A percentile compares a stretch with the other conserved stretches of the same genome.
Evolutionary conservation across 1,140 invertebrate species (phyloP).

Genomic region (Neodiprion lecontei): DNA sequence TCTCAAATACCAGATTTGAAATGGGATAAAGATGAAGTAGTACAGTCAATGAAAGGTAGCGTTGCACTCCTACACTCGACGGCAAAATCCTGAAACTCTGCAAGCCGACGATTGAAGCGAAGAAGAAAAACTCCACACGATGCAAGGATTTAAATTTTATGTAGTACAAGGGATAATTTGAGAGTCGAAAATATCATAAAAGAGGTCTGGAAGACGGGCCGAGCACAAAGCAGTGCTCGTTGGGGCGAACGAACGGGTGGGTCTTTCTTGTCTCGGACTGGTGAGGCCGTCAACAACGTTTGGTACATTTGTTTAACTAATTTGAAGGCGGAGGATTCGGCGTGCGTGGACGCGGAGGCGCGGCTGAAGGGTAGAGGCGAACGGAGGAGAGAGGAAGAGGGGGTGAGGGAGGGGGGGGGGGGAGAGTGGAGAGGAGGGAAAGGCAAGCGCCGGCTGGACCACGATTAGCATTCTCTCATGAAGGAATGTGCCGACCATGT

Average conservation of each 20-base stretch:
- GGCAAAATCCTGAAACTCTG: background rate
- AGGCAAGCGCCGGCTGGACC: constrained; percentile 45
- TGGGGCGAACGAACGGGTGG: constrained; percentile 2
- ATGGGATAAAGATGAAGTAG: background rate
- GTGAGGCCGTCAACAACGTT: constrained; percentile 6
- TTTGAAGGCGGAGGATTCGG: constrained; percentile 17
- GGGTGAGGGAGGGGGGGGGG: constrained; percentile 33
- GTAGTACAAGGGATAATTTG: background rate
- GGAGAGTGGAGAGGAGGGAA: constrained; percentile 39
- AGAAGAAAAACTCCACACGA: background rate
- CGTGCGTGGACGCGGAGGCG: constrained; percentile 23
- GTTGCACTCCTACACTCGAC: background rate
- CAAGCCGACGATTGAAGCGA: background rate
- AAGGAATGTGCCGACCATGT: constrained; percentile 53
- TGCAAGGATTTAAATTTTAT: background rate
- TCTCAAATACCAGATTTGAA: background rate
- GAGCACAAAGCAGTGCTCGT: background rate
- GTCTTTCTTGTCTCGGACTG: background rate
- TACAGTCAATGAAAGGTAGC: background rate
- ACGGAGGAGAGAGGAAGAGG: constrained; percentile 25
- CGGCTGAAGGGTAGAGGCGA: background rate
- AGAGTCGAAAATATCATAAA: background rate
- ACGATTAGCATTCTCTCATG: constrained; percentile 56
- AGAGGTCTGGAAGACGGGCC: background rate
- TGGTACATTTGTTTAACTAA: constrained; percentile 7